phyloP scores from a whole-genome alignment of 1,140 invertebrate genomes.

The Myzus persicae region DNA sequence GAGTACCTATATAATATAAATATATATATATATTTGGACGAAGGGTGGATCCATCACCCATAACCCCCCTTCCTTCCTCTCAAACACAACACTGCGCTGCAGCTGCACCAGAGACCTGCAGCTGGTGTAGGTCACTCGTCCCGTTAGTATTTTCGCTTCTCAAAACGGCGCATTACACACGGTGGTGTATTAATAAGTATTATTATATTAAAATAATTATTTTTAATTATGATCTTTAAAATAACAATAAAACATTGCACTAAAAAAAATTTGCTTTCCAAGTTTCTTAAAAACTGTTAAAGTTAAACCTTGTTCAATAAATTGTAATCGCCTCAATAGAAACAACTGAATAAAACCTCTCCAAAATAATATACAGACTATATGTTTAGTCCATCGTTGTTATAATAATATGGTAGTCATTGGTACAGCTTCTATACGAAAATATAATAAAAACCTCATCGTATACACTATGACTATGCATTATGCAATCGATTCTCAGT shows the following conservation, averaged over 20 bases:
- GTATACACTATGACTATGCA: too few species aligned
- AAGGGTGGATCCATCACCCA: neutral
- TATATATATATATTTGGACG: too few species aligned
- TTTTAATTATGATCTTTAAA: neutral
- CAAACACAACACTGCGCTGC: neutral
- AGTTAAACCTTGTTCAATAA: neutral
- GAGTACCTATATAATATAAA: too few species aligned
- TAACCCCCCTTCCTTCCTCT: rapidly evolving
- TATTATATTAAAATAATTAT: too few species aligned
- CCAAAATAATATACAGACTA: neutral
- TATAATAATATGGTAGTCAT: neutral
- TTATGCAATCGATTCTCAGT: neutral
- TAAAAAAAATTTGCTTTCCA: neutral
- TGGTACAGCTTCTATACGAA: neutral
- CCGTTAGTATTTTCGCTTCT: neutral
- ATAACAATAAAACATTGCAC: neutral
- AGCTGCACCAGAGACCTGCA: neutral
- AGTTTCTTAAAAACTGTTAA: neutral
- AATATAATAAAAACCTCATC: neutral
- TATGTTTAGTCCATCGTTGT: neutral
- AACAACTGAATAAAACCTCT: neutral
- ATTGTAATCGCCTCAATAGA: neutral
- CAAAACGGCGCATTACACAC: too few species aligned
- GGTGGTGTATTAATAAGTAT: too few species aligned
- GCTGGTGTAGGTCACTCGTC: neutral